Conservation (phyloP, 2,113 vertebrate genomes). For the Phalacrocorax carbo region DNA sequence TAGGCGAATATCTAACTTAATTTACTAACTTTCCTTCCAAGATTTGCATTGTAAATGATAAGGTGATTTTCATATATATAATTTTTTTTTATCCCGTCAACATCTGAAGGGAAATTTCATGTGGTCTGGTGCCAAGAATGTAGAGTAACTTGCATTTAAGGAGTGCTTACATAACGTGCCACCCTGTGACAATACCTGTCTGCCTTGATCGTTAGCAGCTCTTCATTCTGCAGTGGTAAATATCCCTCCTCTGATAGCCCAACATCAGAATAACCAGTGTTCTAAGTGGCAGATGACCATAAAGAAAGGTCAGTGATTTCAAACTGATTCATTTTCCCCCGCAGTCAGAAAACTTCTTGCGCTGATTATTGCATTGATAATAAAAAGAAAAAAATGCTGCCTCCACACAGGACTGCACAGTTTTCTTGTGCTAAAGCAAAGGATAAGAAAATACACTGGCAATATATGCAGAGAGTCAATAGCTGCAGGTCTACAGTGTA, state of each 20-base stretch:
- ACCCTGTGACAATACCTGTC: conserved; percentile 9
- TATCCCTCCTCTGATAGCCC: neutral
- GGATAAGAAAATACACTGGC: neutral
- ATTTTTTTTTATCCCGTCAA: conserved; percentile 1
- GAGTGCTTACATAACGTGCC: conserved; percentile 36
- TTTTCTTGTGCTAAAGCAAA: neutral
- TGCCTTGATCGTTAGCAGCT: neutral
- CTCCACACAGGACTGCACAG: neutral
- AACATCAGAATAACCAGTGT: neutral
- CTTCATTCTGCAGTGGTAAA: neutral
- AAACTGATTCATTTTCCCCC: neutral
- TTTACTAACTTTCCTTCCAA: conserved; percentile 51
- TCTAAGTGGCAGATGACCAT: neutral
- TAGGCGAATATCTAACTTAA: conserved; percentile 56
- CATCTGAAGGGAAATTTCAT: conserved; percentile 63
- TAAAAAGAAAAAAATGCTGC: neutral
- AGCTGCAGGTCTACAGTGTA: neutral
- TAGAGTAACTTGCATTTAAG: conserved; percentile 7
- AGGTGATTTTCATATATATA: conserved; percentile 49
- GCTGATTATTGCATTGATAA: neutral
- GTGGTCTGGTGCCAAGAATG: conserved; percentile 57
- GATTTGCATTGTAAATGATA: conserved; percentile 70
- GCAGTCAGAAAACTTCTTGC: neutral
- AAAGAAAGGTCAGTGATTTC: neutral
- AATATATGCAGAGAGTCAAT: neutral